Evolutionary conservation across 2,797 vertebrate species (phyloP).

Genomic region (Chelonia mydas): DNA sequence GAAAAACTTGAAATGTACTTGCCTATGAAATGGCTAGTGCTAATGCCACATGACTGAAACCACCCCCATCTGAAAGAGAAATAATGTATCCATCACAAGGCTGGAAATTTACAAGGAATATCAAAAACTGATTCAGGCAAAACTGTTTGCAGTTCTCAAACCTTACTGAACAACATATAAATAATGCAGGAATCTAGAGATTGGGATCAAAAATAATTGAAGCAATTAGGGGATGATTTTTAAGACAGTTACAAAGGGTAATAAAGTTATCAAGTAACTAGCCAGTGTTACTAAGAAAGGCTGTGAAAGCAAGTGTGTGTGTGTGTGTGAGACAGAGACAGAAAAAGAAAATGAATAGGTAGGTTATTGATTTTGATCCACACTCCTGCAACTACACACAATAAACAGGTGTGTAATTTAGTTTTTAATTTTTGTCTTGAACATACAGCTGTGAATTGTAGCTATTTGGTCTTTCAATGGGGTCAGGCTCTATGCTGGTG

Average conservation of each 20-base stretch:
- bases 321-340: neutral
- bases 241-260: neutral
- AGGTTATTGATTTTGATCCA: neutral
- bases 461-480: accelerated
- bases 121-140: neutral
- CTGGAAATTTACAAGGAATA: neutral
- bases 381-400: accelerated
- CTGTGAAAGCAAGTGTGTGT: accelerated
- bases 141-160: neutral
- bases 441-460: accelerated
- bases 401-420: neutral
- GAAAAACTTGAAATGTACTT: accelerated
- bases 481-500: neutral
- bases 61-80: neutral
- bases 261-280: neutral
- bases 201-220: accelerated
- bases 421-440: neutral
- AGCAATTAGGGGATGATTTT: accelerated
- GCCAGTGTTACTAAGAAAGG: neutral
- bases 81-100: neutral
- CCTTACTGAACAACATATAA: accelerated
- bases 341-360: neutral
- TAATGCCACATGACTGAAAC: neutral
- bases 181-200: neutral
- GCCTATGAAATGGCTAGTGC: neutral